Conservation (phyloP, 2,888 invertebrate genomes). For the Andrena haemorrhoa region DNA sequence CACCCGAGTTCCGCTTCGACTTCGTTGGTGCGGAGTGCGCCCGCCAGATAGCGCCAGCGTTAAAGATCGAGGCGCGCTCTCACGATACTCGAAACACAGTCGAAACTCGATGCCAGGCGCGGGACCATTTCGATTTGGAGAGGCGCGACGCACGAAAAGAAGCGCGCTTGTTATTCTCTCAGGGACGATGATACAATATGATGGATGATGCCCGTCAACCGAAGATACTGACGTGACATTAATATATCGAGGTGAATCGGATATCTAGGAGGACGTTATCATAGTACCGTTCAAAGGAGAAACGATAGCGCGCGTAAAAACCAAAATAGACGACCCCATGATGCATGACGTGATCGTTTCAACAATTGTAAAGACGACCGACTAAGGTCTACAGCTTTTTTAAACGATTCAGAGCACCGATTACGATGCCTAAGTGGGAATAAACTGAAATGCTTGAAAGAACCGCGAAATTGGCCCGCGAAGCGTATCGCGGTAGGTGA, state of each 20-base stretch:
- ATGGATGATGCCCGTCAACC: background rate
- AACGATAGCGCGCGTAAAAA: constrained; percentile 38
- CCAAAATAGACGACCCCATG: constrained; percentile 7
- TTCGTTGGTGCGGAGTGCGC: background rate
- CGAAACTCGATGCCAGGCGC: background rate
- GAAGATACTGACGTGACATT: background rate
- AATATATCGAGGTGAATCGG: constrained; percentile 42
- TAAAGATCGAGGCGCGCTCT: background rate
- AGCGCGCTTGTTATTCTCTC: constrained; percentile 9
- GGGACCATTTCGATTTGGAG: background rate
- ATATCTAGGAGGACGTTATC: constrained; percentile 25
- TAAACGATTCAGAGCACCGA: background rate
- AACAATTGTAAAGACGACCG: background rate
- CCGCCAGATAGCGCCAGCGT: constrained; percentile 41
- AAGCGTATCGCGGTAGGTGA: background rate
- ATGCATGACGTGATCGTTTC: background rate
- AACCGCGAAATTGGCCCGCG: background rate
- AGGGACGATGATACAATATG: constrained; percentile 5
- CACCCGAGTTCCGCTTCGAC: background rate
- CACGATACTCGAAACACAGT: background rate
- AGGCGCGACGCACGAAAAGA: background rate
- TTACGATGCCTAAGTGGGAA: no score
- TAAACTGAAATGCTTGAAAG: no score
- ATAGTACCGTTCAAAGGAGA: constrained; percentile 46
- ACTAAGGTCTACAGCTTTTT: background rate